Evolutionary conservation across 2,888 invertebrate species (phyloP), one percentile per base, ranked within the genome.

Genomic region (Muscina levida): DNA sequence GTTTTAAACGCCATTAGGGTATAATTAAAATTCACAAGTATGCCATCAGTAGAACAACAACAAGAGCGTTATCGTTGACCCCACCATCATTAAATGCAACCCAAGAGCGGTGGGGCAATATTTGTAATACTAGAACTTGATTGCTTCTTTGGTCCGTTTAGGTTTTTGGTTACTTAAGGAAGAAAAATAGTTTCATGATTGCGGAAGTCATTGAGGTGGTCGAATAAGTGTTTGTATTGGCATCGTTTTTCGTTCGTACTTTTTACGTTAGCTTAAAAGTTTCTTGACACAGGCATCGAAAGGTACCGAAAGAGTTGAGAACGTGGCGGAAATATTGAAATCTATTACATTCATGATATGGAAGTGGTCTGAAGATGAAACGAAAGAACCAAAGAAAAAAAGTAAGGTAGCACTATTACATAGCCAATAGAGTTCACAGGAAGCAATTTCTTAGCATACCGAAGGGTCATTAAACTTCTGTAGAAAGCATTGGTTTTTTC

Each of bases 21-120:
- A 86, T 88, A 88, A 88, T 88, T 88, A 88, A 88, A 88, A 88
- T 87, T 85, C 85, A 87, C 86, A 84, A 88, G 88, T 84, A 85
- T 56, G 59, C 66, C 46, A 77, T 62, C 24, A 11, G 53, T 42
- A 82, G 84, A 82, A 70, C 68, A 59, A 67, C 8, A 8, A 8
- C 78, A 79, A 76, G 66, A 31, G 31, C 31, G 8, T 8, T 31
- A 31, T 68, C 15, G 10, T 17, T 22, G 15, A 48, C n/a, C 37
- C 11, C 76, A 78, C 44, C 37, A 71, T 39, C 66, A 59, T 19
- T 53, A 31, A 37, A 2, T 15, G 31, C 57, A 48, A 31, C 31
- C n/a, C 8, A 15, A 26, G 31, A 31, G 26, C 5, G 26, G 56
- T n/a, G 22, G 42, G 22, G 42, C 13, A 62, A 42, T 62, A 42